Evolutionary conservation across 2,797 vertebrate genomes (phyloP), one percentile per base, ranked within the genome.

Genomic region (Melopsittacus undulatus): DNA sequence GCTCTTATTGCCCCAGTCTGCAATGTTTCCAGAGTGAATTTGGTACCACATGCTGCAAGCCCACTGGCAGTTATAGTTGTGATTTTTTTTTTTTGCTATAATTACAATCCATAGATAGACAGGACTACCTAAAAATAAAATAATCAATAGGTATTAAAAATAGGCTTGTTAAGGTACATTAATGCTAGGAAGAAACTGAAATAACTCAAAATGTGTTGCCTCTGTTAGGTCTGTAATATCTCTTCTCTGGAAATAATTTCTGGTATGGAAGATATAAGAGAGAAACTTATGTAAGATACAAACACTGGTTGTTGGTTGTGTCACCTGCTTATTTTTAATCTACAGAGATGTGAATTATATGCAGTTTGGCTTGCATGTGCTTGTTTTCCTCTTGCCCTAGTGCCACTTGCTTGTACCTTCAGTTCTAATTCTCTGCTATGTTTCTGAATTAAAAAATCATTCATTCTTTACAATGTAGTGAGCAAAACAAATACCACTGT

Each of bases 81-180:
- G 13, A 45, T 68, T 40, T 45, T 40, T 82, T 94, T 91, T 94
- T 94, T 93, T 83, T 83, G 6, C 19, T 94, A 3, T 89, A 46
- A 74, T 84, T 76, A 11, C 24, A 67, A 36, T 87, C 3, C 1
- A 13, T 26, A 38, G 42, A 12, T 51, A 66, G 30, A 62, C 10
- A 70, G 27, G 29, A 23, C 51, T 87, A 52, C 61, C n/a, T 84
- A 63, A 77, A 86, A 64, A 62, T 9, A 36, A 49, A 69, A 43
- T 0, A 56, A 67, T 24, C 24, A 40, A 5, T 61, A 19, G 32
- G 7, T 75, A 62, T 82, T 96, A 90, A 83, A 96, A 87, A 75
- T 46, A 30, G 40, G 12, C 32, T 73, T 78, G 38, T 46, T 89
- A 68, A 81, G 27, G 15, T 77, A 93, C 43, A 48, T 84, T 87